Evolutionary conservation across 2,113 vertebrate genomes (phyloP).

Genomic region (Haliaeetus leucogaster): DNA sequence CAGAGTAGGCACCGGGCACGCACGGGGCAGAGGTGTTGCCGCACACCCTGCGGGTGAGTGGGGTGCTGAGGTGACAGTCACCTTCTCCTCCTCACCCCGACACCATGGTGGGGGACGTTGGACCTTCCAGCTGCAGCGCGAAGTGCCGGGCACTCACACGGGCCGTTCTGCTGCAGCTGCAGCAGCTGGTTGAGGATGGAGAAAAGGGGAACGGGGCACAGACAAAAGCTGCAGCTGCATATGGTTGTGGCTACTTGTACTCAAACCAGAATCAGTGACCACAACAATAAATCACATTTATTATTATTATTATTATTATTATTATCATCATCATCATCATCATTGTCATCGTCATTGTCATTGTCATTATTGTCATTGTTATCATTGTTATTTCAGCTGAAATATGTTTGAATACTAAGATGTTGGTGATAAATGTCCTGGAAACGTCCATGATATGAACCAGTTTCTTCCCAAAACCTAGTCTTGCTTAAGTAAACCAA

Average conservation of each 20-base stretch:
- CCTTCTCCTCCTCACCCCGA: background rate
- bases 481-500: background rate
- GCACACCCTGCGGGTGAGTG: background rate
- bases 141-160: rapidly evolving
- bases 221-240: background rate
- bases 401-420: background rate
- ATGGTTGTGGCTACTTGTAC: background rate
- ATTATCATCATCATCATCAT: background rate
- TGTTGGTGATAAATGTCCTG: background rate
- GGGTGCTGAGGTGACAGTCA: rapidly evolving
- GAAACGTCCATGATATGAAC: background rate
- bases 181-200: background rate
- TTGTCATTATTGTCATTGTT: too few species aligned
- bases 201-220: background rate
- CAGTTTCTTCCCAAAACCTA: background rate
- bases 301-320: too few species aligned
- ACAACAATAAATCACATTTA: background rate
- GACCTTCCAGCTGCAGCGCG: background rate
- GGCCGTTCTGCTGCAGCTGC: too few species aligned
- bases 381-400: background rate
- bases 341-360: background rate
- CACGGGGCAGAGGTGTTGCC: background rate
- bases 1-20: background rate
- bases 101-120: rapidly evolving
- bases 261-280: background rate